Base-by-base conservation (phyloP, 1,140 invertebrate species). In the Chrysoperla carnea region DNA sequence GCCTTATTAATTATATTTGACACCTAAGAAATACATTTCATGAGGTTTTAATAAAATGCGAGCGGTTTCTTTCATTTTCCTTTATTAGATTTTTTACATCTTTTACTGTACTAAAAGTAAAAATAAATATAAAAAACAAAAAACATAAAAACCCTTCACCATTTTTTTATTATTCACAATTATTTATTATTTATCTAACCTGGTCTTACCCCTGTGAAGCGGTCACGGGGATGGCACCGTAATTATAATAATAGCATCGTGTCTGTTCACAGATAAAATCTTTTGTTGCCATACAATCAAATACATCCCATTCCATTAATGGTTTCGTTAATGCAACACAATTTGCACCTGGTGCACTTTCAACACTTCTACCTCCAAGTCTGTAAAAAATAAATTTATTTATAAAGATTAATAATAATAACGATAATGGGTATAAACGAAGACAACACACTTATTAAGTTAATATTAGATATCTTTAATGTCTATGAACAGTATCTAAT, bases 221-320 rank as follows among this genome's bases (percentile, higher is more conserved):
- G 55, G 81, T 83, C 55, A 84, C 81, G 58, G 81, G 81, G 69
- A 85, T 84, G 62, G 81, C 84, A 58, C 82, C 83, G 63, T 86
- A 88, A 67, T 88, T 86, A 69, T 84, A 86, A 66, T 85, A 88
- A 67, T 86, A 86, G 66, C 83, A 88, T 58, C 83, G 70, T 43
- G 82, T 87, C 64, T 86, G 82, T 64, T 87, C 82, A 64, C 83
- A 87, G 52, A 87, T 86, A 60, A 86, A 86, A 65, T 85, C 81
- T 66, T 85, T 86, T 48, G 80, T 71, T 49, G 76, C 70, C n/a
- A 73, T 79, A 59, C 84, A 88, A 62, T 85, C 79, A 56, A 83
- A 74, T 11, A 78, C 72, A 60, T 77, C 76, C 84, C 84, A 88
- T 51, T 76, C 70, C 58, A 83, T 74, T 36, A 72, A 73, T 31